Conservation (phyloP, 1,140 invertebrate genomes). For the Drosophila arawakana region DNA sequence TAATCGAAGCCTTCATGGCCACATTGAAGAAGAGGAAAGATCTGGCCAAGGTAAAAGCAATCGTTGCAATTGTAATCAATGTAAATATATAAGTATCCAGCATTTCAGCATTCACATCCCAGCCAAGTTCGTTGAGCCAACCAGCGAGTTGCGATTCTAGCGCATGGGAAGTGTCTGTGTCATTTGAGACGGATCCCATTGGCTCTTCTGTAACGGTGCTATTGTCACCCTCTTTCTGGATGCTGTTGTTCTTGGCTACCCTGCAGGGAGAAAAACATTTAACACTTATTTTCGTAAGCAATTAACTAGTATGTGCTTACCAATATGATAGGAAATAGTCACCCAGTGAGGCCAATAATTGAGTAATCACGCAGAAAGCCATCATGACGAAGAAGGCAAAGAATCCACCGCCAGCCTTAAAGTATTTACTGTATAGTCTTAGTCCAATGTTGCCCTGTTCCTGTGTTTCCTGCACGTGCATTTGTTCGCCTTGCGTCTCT, state of each 20-base stretch:
- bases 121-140: slow-evolving; percentile 59
- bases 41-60: slow-evolving; percentile 86
- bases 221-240: slow-evolving; percentile 9
- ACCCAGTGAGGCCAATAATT: slow-evolving; percentile 87
- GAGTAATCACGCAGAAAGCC: slow-evolving; percentile 85
- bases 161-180: slow-evolving; percentile 13
- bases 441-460: slow-evolving; percentile 86
- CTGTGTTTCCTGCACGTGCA: slow-evolving; percentile 86
- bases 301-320: slow-evolving; percentile 56
- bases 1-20: slow-evolving; percentile 90
- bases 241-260: slow-evolving; percentile 71
- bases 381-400: slow-evolving; percentile 85
- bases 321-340: slow-evolving; percentile 89
- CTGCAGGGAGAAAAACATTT: slow-evolving; percentile 84
- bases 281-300: not conserved
- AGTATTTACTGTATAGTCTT: slow-evolving; percentile 87
- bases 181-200: slow-evolving; percentile 8
- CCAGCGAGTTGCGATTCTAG: slow-evolving; percentile 47
- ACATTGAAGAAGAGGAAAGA: slow-evolving; percentile 89
- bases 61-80: slow-evolving; percentile 87
- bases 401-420: slow-evolving; percentile 86
- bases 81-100: slow-evolving; percentile 85
- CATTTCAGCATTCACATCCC: slow-evolving; percentile 65
- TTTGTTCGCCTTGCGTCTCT: slow-evolving; percentile 59
- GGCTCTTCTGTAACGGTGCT: not conserved